A percentile compares a stretch with the other conserved stretches of the same genome.
phyloP scores from a whole-genome alignment of 2,113 vertebrate genomes.

The Tragelaphus imberbis region DNA sequence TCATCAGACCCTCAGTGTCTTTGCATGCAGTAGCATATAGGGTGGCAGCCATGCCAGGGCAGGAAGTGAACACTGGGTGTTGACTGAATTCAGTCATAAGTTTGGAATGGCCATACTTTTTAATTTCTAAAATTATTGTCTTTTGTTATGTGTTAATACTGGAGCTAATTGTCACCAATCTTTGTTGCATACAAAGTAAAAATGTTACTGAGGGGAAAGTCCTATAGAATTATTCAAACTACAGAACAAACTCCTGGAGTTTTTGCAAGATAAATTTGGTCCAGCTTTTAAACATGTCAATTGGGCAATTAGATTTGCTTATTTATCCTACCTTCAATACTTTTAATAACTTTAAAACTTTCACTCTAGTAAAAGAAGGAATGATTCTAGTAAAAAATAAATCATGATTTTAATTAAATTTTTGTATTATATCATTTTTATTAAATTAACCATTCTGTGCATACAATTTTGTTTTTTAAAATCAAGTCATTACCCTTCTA shows the following conservation, averaged over 20 bases:
- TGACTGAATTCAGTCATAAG: not conserved
- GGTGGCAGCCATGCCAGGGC: rapidly evolving
- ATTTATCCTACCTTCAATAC: not conserved
- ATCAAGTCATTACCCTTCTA: not conserved
- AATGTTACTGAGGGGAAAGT: not conserved
- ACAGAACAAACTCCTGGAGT: not conserved
- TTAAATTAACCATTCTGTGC: not conserved
- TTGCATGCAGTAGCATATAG: rapidly evolving
- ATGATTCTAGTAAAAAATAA: not conserved
- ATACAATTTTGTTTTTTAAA: not conserved
- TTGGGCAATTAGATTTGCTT: not conserved
- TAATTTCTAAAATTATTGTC: not conserved
- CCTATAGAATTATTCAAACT: not conserved
- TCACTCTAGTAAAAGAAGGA: not conserved
- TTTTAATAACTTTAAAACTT: not conserved
- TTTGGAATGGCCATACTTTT: not conserved
- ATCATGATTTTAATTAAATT: not conserved
- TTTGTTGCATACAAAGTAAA: not conserved
- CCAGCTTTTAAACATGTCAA: not conserved
- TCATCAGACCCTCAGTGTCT: not conserved
- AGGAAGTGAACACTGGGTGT: not conserved
- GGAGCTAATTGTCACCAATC: not conserved
- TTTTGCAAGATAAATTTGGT: not conserved
- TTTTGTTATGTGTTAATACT: not conserved
- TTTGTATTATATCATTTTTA: not conserved